Conservation (phyloP, 2,113 vertebrate species). For the Madoqua kirkii region DNA sequence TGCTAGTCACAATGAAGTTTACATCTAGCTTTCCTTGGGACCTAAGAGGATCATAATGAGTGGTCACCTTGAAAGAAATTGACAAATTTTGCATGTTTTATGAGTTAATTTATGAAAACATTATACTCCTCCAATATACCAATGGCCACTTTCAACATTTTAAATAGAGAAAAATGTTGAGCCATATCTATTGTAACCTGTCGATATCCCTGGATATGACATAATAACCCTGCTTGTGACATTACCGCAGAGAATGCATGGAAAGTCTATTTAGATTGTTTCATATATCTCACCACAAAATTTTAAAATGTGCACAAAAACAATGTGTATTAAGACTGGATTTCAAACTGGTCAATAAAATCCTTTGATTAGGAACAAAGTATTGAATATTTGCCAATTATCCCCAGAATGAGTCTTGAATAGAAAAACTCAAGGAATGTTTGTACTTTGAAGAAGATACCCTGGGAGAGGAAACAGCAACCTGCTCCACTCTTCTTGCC, state of each 20-base stretch:
- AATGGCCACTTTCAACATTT: not conserved
- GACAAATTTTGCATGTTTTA: slow-evolving; percentile 10
- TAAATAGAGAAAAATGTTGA: not conserved
- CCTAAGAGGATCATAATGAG: not conserved
- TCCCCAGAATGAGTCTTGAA: not conserved
- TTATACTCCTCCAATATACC: not conserved
- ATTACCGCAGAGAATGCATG: not conserved
- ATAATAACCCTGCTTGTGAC: not conserved
- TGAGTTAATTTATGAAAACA: slow-evolving; percentile 15
- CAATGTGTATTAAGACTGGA: not conserved
- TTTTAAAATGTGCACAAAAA: not conserved
- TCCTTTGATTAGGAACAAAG: not conserved
- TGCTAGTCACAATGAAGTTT: not conserved
- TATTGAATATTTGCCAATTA: not conserved
- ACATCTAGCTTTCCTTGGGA: not conserved
- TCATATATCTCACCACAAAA: not conserved
- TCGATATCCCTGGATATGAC: not conserved
- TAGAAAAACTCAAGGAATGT: not conserved
- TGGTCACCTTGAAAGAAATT: slow-evolving; percentile 38
- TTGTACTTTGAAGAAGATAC: not conserved
- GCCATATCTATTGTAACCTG: not conserved
- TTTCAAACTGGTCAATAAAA: not conserved
- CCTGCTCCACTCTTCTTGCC: not conserved
- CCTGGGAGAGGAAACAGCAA: not conserved
- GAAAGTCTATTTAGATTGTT: not conserved